Evolutionary conservation across 2,113 vertebrate species (phyloP).

Genomic region (Geothlypis trichas): DNA sequence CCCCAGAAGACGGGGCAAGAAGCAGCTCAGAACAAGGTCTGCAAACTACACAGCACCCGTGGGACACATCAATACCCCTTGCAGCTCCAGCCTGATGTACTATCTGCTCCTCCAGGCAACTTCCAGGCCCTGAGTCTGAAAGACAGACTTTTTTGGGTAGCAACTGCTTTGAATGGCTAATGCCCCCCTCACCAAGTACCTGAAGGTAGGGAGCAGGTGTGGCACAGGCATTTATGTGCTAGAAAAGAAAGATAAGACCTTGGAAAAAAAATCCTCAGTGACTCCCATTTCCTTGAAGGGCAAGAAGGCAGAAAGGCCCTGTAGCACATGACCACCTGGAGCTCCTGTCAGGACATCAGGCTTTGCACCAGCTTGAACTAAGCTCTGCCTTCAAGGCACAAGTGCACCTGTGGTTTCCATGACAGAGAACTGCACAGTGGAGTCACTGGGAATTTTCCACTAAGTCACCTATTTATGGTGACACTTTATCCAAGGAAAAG

Average conservation of each 20-base stretch:
- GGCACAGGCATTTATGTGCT: not conserved
- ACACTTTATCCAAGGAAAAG: not conserved
- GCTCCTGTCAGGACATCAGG: not conserved
- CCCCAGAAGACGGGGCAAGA: rapidly evolving
- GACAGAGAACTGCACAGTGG: not conserved
- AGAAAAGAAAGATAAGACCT: not conserved
- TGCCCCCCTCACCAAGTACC: rapidly evolving
- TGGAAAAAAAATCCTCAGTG: not conserved
- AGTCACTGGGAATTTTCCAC: not conserved
- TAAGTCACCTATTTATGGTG: not conserved
- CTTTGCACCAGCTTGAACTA: not conserved
- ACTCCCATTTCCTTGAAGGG: not conserved
- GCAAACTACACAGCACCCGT: rapidly evolving
- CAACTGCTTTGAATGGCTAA: not conserved
- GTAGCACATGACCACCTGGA: not conserved
- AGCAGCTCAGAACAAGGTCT: not conserved
- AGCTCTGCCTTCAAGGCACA: not conserved
- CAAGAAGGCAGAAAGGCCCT: not conserved
- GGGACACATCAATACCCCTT: not conserved
- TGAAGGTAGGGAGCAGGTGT: not conserved
- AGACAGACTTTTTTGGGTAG: not conserved
- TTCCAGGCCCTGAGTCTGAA: not conserved
- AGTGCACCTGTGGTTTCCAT: not conserved
- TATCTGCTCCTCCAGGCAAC: not conserved
- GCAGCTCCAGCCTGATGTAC: not conserved